phyloP scores from a whole-genome alignment of 2,888 invertebrate species.

The Mesochorus sp. region DNA sequence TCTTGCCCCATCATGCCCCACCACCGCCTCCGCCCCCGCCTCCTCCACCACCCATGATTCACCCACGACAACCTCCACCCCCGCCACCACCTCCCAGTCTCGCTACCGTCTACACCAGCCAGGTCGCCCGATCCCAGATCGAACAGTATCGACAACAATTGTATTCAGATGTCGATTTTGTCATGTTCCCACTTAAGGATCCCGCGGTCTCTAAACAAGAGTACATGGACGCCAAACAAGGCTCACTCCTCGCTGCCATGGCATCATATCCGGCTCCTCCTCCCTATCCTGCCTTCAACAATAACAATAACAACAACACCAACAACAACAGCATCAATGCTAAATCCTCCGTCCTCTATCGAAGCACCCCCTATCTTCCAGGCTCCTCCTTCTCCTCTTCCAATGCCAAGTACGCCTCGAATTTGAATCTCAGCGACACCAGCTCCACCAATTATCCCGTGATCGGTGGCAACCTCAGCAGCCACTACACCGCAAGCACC shows the following conservation, averaged over 20 bases:
- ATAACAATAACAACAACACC: no score
- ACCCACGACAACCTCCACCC: conserved; percentile 82
- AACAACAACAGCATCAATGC: no score
- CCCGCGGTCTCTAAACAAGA: conserved; percentile 95
- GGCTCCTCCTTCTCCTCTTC: conserved; percentile 85
- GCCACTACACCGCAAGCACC: conserved; percentile 81
- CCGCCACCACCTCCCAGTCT: conserved; percentile 82
- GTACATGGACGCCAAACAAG: conserved; percentile 93
- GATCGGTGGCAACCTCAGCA: conserved; percentile 75
- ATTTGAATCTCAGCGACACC: conserved; percentile 86
- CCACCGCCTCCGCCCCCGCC: conserved; percentile 85
- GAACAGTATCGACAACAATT: conserved; percentile 95
- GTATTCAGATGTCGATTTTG: conserved; percentile 95
- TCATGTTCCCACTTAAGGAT: conserved; percentile 95
- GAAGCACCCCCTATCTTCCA: conserved; percentile 91
- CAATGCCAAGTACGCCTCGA: conserved; percentile 87
- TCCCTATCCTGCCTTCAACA: conserved; percentile 82
- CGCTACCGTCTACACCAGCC: conserved; percentile 88
- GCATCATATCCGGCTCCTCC: conserved; percentile 84
- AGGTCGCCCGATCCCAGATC: conserved; percentile 89
- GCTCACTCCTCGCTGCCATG: conserved; percentile 87
- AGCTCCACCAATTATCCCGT: conserved; percentile 72
- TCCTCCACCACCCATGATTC: conserved; percentile 60
- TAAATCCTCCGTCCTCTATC: conserved; percentile 90
- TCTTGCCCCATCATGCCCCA: conserved; percentile 84